Evolutionary conservation across 2,888 invertebrate genomes (phyloP), one percentile per base, ranked within the genome.

Genomic region (Cristatella mucedo): DNA sequence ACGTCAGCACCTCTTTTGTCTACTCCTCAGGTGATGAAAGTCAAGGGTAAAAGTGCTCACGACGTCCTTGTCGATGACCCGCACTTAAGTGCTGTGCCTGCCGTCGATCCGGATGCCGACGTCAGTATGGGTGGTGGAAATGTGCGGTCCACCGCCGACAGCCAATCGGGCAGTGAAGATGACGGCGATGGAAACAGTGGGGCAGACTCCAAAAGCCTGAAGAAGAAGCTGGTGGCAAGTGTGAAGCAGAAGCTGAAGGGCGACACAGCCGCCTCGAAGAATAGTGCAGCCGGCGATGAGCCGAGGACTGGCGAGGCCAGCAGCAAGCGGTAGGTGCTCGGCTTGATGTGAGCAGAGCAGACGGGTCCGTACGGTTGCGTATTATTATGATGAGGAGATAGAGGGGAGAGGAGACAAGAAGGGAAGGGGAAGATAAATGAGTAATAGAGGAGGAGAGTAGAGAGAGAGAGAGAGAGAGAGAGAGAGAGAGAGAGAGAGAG

Each of bases 11-110:
- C n/a, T n/a, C n/a, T 21, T 31, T 21, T 30, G 29, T 2, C 21
- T 29, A 41, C 29, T 41, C 18, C 43, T 19, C 44, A 58, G 56
- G 54, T 50, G 41, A 55, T 55, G 48, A 53, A 76, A 15, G 78
- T 80, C 0, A 87, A 84, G 67, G 80, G 85, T 11, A 95, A 93
- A 68, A 91, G 91, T 1, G 81, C 87, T 2, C 95, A 95, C 65
- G 95, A 95, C 65, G n/a, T n/a, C n/a, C 72, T 83, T 32, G 71
- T 83, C 6, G 76, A 82, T 56, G 93, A 95, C 67, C 89, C 89
- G 0, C 82, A 80, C 59, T 70, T 91, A 1, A 86, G 85, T 68
- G 75, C 82, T 42, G 73, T 61, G n/a, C 64, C 69, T 11, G 70
- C 65, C 2, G 45, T 55, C n/a, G 52, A 56, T 3, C 44, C 9